Conservation (phyloP, 2,797 vertebrate species). For the Thaleichthys pacificus region DNA sequence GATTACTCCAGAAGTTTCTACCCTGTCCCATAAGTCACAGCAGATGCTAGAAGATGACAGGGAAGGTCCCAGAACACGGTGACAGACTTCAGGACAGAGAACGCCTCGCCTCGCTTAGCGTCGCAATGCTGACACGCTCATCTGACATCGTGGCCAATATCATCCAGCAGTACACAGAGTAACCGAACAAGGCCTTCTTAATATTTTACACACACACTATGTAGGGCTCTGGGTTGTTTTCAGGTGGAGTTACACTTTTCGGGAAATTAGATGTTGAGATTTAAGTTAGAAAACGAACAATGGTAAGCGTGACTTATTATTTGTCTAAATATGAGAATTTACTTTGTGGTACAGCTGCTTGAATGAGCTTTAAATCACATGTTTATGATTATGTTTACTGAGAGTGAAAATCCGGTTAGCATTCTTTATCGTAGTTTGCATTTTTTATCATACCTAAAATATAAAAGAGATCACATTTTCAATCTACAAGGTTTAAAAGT, state of each 20-base stretch:
- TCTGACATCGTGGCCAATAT: slow-evolving; percentile 27
- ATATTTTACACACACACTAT: neutral
- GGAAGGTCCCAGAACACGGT: slow-evolving; percentile 39
- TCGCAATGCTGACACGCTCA: slow-evolving; percentile 21
- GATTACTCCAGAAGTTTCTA: slow-evolving; percentile 64
- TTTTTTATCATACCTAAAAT: neutral
- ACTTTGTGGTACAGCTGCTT: neutral
- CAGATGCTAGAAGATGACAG: slow-evolving; percentile 67
- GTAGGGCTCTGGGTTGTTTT: neutral
- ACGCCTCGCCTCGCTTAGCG: slow-evolving; percentile 57
- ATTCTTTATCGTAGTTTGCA: too few relatives aligned
- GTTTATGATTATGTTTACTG: neutral
- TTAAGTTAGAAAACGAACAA: too few relatives aligned
- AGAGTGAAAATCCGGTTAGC: neutral
- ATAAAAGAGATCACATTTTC: neutral
- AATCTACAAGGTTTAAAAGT: neutral
- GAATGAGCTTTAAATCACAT: neutral
- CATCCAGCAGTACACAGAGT: neutral
- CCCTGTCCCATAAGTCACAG: slow-evolving; percentile 56
- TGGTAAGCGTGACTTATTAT: too few relatives aligned
- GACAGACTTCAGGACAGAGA: slow-evolving; percentile 57
- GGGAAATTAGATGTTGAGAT: too few relatives aligned
- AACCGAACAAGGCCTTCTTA: neutral
- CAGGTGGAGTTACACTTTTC: too few relatives aligned
- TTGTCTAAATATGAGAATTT: too few relatives aligned